Evolutionary conservation across 2,797 vertebrate species (phyloP).

Genomic region (Alfaro cultratus): DNA sequence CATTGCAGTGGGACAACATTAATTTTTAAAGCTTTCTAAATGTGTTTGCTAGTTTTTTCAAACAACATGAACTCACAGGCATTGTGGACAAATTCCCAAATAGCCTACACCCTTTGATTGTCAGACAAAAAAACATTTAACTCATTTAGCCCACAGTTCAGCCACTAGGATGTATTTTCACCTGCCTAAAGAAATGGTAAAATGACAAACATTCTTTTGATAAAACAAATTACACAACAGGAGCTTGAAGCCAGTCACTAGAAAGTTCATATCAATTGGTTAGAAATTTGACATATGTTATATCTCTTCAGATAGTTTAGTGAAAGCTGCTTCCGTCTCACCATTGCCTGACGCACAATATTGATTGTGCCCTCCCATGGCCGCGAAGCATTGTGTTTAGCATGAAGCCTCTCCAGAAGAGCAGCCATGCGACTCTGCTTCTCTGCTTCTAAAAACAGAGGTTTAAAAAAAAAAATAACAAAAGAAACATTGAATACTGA

Average conservation of each 20-base stretch:
- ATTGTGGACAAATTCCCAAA: not conserved
- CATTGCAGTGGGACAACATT: not conserved
- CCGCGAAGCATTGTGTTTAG: conserved; percentile 92
- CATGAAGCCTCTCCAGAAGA: conserved; percentile 91
- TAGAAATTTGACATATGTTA: not conserved
- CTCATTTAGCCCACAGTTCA: not conserved
- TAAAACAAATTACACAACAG: not conserved
- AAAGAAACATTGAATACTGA: not conserved
- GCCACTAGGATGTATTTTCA: conserved; percentile 11
- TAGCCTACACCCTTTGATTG: not conserved
- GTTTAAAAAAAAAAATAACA: not conserved
- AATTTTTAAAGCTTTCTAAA: conserved; percentile 3
- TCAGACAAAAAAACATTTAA: not conserved
- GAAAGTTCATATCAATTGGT: not conserved
- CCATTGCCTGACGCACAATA: conserved; percentile 96
- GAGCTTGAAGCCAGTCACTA: not conserved
- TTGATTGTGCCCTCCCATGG: conserved; percentile 98
- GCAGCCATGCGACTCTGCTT: conserved; percentile 91
- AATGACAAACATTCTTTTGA: not conserved
- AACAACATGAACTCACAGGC: not conserved
- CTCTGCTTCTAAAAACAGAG: conserved; percentile 83
- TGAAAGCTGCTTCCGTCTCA: conserved; percentile 68
- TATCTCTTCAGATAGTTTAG: not conserved
- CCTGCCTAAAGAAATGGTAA: not conserved
- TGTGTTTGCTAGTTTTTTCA: not conserved